Base-by-base conservation (phyloP, 2,888 invertebrate species). In the Torymus texanus region DNA sequence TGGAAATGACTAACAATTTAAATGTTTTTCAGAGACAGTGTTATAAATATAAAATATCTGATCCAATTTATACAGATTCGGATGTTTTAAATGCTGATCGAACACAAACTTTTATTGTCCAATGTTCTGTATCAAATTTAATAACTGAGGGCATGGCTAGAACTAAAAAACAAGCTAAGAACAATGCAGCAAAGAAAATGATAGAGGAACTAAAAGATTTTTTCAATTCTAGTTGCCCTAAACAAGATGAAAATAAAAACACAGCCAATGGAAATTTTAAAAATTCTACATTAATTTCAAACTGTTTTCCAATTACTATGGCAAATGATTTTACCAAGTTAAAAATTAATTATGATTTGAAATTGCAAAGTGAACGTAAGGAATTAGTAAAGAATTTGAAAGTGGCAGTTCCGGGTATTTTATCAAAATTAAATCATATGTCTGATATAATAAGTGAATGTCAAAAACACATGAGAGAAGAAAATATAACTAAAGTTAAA, bases 301-400 rank as follows among this genome's bases (percentile, higher is more conserved):
- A 50, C 29, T 29, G 29, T 29, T 29, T 29, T 29, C 29, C 29
- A 29, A 5, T 29, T 29, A 5, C 29, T 29, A 2, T 29, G 5
- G 29, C 29, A 29, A 29, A 29, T 29, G 29, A 10, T 2, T 24
- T 66, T 55, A n/a, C 5, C 11, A 76, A 76, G 14, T 53, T 56
- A n/a, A 63, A 56, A 63, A 61, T 75, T 13, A 76, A 76, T 61
- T 70, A 63, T 58, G 41, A 68, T 41, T 41, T 62, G 4, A 68
- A 75, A 62, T 13, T 24, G 21, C 1, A 62, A 41, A 68, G 61
- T n/a, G 56, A 56, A 24, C 51, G 58, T 4, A 63, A 21, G 18
- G 66, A 66, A 13, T 66, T 58, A 11, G 4, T 50, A 0, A 21
- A 61, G 18, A 59, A 59, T 1, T 24, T 56, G 3, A 5, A 14